Evolutionary conservation across 2,113 vertebrate species (phyloP).

Genomic region (Bos javanicus): DNA sequence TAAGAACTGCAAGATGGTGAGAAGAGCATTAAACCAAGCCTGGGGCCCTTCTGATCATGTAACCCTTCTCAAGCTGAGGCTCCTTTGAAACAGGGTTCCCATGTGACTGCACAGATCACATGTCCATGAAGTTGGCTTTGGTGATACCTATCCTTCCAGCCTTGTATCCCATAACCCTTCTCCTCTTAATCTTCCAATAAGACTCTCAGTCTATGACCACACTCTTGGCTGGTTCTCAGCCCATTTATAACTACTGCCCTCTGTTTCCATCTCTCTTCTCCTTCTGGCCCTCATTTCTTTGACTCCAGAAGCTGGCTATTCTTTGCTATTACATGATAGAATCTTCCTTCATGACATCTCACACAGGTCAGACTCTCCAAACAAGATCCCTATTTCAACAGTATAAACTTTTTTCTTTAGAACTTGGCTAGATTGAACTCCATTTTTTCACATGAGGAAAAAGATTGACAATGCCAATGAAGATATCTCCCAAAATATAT

Average conservation of each 20-base stretch:
- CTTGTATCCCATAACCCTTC: not conserved
- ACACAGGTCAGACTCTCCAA: not conserved
- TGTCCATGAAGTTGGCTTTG: not conserved
- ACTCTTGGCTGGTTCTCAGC: not conserved
- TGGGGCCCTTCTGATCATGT: not conserved
- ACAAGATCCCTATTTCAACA: not conserved
- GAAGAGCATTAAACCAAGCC: not conserved
- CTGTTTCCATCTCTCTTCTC: not conserved
- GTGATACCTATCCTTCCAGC: not conserved
- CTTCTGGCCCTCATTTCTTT: not conserved
- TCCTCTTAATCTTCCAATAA: not conserved
- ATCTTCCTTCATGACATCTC: not conserved
- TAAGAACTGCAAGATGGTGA: not conserved
- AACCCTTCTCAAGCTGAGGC: not conserved
- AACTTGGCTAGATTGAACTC: not conserved
- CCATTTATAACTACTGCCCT: not conserved
- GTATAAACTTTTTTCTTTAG: not conserved
- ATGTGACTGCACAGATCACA: not conserved
- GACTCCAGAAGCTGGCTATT: not conserved
- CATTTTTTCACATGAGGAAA: not conserved
- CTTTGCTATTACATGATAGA: not conserved
- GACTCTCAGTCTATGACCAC: not conserved
- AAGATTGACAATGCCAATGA: not conserved
- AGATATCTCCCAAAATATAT: not conserved
- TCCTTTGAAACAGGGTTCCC: not conserved